Evolutionary conservation across 2,797 vertebrate species (phyloP).

Genomic region (Varecia variegata): DNA sequence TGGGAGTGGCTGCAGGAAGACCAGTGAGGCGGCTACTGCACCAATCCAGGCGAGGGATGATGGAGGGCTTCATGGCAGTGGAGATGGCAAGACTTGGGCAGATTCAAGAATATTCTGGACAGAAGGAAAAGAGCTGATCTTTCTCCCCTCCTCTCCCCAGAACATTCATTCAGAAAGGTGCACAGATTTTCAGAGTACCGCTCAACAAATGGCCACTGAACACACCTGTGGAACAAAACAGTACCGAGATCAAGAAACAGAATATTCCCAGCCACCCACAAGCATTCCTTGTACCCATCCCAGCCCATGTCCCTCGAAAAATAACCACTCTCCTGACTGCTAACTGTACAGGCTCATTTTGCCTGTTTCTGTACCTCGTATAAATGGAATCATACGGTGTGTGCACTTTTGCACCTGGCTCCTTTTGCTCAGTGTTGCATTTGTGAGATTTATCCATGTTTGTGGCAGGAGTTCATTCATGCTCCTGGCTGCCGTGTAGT

Average conservation of each 20-base stretch:
- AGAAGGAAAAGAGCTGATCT: neutral
- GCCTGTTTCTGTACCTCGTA: neutral
- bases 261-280: neutral
- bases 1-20: neutral
- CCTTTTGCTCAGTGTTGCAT: neutral
- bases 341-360: neutral
- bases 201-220: neutral
- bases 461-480: neutral
- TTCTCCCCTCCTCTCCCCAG: no score
- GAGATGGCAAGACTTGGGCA: neutral
- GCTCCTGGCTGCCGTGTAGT: neutral
- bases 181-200: neutral
- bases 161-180: neutral
- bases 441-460: neutral
- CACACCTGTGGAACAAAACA: neutral
- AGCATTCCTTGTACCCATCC: neutral
- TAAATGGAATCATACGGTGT: neutral
- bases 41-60: neutral
- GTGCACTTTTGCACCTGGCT: neutral
- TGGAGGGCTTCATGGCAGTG: neutral
- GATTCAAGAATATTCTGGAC: neutral
- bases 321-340: neutral
- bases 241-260: neutral
- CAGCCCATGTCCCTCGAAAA: fast-evolving
- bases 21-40: no score